Evolutionary conservation across 2,888 invertebrate genomes (phyloP), one percentile per base, ranked within the genome.

Genomic region (Spodoptera exigua): DNA sequence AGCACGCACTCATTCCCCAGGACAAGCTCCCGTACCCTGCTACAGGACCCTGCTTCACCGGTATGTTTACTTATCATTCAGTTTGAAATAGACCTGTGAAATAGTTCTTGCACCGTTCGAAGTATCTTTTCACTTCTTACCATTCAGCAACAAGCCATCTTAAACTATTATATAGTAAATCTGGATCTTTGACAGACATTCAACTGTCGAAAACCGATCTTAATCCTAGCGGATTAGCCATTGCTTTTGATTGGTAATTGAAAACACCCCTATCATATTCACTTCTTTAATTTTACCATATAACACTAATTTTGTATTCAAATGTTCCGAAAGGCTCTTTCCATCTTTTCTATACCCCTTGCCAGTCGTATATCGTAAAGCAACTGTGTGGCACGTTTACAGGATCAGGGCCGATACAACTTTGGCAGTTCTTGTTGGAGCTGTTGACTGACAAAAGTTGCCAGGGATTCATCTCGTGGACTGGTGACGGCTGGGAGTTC

Each of bases 401-500:
- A 89, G 98, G 98, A 76, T 98, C 98, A 69, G 99, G 99, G 2
- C 99, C 99, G 47, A 99, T 99, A 84, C 99, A 99, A 90, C 94
- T 99, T 87, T 99, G 99, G 99, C 99, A 99, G 94, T 99, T 99
- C 92, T 95, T 99, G 65, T 94, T 99, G 79, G 99, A 99, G 93
- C 95, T 99, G 72, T 95, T 99, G 79, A 99, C 98, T 74, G 99
- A 99, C 94, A 99, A 99, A 92, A 96, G 97, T 78, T 99, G 99
- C 94, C 99, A 99, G 91, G 96, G 97, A 54, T 99, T 99, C 94
- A 99, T 99, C 86, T 98, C 98, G 70, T 99, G 99, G 99, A 99
- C 99, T 27, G 99, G 99, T 14, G 99, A 99, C 86, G 99, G 99
- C 61, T 99, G 99, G 99, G 99, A 99, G 92, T 99, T 99, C 95